Evolutionary conservation across 2,797 vertebrate species (phyloP), one percentile per base, ranked within the genome.

Genomic region (Darevskia nairensis): DNA sequence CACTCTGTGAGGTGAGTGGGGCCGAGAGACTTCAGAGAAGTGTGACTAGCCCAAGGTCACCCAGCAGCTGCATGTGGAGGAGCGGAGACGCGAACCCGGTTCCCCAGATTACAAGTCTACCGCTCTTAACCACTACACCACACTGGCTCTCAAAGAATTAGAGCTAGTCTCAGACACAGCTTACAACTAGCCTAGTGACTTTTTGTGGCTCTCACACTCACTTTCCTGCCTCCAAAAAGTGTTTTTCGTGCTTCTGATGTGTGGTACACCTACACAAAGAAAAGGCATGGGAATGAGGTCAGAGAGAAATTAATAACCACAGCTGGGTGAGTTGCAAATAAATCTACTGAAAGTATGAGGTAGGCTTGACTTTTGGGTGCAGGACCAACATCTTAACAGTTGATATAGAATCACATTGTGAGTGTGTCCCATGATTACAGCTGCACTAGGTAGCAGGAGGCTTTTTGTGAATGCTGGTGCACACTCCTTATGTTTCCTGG

Each of bases 181-280:
- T 29, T 76, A 50, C 41, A 50, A 66, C 29, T 46, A 68, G 59
- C 29, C 23, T 82, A 68, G 39, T 66, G 29, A 7, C 41, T 50
- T 87, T 35, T 10, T 76, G 59, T 32, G 13, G 39, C 23, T 82
- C 76, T 82, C 55, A 35, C 80, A 46, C 41, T 76, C 41, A 82
- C 68, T 76, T 82, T 68, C 75, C 41, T 75, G 21, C 29, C 61
- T 87, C 76, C 32, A 13, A 64, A 72, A 41, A 19, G 50, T 41
- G 19, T 76, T 87, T 87, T 46, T 66, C 80, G 35, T 59, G 76
- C 80, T n/a, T 39, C 29, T 82, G 71, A 66, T 68, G 41, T 35
- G 29, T 76, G 55, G 29, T 80, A 76, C n/a, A 82, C 79, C 68
- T n/a, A 74, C 61, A 23, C 27, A 64, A 81, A 81, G 50, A 44